Evolutionary conservation across 2,888 invertebrate genomes (phyloP).

Genomic region (Heliconius erato): DNA sequence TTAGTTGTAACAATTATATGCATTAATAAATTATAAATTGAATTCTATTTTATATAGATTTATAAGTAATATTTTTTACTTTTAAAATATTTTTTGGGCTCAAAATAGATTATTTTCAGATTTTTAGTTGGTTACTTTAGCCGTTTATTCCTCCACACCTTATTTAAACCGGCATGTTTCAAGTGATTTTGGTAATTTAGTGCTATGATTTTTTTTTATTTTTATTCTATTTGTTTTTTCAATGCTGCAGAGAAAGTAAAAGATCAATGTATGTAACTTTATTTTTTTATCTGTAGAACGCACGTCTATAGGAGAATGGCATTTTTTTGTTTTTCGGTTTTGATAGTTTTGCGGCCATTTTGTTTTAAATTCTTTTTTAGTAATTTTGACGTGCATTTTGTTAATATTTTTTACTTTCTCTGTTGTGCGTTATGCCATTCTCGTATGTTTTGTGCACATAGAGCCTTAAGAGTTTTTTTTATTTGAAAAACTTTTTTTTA

Average conservation of each 20-base stretch:
- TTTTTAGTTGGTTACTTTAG: conserved; percentile 49
- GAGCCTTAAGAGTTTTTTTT: conserved; percentile 44
- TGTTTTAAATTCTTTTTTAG: not conserved
- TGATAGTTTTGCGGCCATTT: conserved; percentile 35
- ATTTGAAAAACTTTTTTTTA: conserved; percentile 14
- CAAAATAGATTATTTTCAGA: conserved; percentile 53
- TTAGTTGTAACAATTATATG: too few species aligned
- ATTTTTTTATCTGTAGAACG: conserved; percentile 49
- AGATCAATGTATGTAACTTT: conserved; percentile 71
- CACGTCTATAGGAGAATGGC: conserved; percentile 65
- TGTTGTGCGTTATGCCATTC: conserved; percentile 71
- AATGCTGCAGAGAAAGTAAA: conserved; percentile 83
- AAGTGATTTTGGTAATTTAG: conserved; percentile 54
- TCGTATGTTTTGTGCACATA: conserved; percentile 54
- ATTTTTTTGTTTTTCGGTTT: conserved; percentile 59
- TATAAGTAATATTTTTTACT: too few species aligned
- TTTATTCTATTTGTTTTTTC: conserved; percentile 59
- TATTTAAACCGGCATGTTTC: conserved; percentile 66
- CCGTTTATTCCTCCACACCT: conserved; percentile 30
- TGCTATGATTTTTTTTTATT: conserved; percentile 54
- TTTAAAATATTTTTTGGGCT: conserved; percentile 30
- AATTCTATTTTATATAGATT: too few species aligned
- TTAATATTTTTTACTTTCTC: conserved; percentile 74
- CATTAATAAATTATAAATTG: too few species aligned
- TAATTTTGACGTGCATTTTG: conserved; percentile 49